Evolutionary conservation across 2,113 vertebrate genomes (phyloP), one percentile per base, ranked within the genome.

Genomic region (Bufo gargarizans): DNA sequence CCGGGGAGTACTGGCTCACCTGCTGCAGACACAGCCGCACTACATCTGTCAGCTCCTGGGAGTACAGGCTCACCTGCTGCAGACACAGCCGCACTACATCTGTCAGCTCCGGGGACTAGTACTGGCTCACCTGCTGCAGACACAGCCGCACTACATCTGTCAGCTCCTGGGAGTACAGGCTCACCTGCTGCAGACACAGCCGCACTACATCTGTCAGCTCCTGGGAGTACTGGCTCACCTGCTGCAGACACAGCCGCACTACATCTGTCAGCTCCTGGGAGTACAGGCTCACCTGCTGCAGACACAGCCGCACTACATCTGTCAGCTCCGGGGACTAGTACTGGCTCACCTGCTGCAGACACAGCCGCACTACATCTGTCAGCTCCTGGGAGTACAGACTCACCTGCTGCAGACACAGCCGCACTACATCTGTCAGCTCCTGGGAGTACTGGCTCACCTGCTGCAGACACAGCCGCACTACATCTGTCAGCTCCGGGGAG

Each of bases 351-450:
- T 63, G 59, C 59, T 20, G 19, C 59, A 67, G 33, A n/a, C 59
- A 50, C 45, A 50, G 43, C 63, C 7, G 8, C 50, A 56, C n/a
- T 79, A 22, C 17, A 47, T 47, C 9, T 47, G 13, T 9, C 33
- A 33, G 0, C 33, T 33, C 33, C 33, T 33, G 33, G 19, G n/a
- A 33, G 14, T 45, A 3, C 22, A 82, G 61, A 86, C 95, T 93
- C 91, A 99, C 98, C 95, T 98, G 97, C 93, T 98, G 94, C 9
- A 99, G 96, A 90, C 98, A 99, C 14, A 95, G 94, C 19, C 97
- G 97, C 67, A 99, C 97, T 93, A 98, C 94, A 72, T 97, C 94
- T 90, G 98, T 97, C 90, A 99, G 79, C 8, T 94, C 97, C 82
- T 96, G 9, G 8, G 97, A 97, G 90, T 97, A 99, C 74, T 96